Percentiles rank a stretch among this genome's conserved stretches.
Evolutionary conservation across 2,888 invertebrate genomes (phyloP).

Genomic region (Zootermopsis nevadensis): DNA sequence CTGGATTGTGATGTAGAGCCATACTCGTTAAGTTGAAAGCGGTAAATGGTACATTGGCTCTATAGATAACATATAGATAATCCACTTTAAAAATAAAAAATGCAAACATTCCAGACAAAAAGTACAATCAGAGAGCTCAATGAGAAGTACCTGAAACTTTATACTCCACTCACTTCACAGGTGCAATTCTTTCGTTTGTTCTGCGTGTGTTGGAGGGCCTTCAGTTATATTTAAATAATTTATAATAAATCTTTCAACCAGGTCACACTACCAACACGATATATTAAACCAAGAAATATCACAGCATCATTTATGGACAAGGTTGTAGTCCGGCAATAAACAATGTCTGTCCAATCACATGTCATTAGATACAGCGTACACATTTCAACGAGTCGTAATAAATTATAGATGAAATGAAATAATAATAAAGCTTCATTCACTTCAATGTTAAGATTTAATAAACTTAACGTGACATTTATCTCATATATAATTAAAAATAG

Average conservation of each 20-base stretch:
- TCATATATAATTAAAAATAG: not conserved
- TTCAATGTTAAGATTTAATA: not conserved
- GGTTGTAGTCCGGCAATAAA: conserved; percentile 42
- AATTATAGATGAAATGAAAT: conserved; percentile 24
- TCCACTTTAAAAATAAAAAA: conserved; percentile 24
- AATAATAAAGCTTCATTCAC: conserved; percentile 29
- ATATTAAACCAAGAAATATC: conserved; percentile 51
- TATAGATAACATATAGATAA: conserved; percentile 29
- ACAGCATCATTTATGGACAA: conserved; percentile 52
- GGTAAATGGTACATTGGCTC: not conserved
- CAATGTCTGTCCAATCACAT: conserved; percentile 48
- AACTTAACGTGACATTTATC: not conserved
- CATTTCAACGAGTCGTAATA: conserved; percentile 4
- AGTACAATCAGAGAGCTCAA: not conserved
- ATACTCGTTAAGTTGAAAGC: not conserved
- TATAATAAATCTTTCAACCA: conserved; percentile 45
- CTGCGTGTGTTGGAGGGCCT: not conserved
- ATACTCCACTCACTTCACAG: not conserved
- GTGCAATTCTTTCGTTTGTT: not conserved
- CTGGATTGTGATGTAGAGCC: not conserved
- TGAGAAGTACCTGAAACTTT: not conserved
- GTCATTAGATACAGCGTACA: conserved; percentile 6
- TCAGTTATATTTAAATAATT: conserved; percentile 29
- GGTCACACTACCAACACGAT: conserved; percentile 31
- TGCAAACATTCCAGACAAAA: conserved; percentile 22